phyloP scores from a whole-genome alignment of 2,797 vertebrate genomes.

The Sebastes oblongus region DNA sequence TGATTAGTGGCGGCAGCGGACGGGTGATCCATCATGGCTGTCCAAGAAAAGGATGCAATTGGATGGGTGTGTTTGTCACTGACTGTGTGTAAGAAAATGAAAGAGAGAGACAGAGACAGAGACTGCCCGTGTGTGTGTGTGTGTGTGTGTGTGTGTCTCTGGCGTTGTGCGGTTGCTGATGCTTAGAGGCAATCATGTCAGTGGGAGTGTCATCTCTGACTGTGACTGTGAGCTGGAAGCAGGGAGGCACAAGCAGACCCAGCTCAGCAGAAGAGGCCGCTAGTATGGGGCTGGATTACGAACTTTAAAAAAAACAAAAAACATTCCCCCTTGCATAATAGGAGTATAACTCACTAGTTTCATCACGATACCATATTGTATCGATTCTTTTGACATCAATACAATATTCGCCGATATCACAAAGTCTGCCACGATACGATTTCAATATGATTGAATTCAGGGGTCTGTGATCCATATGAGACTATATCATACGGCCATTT shows the following conservation, averaged over 20 bases:
- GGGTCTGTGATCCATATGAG: too few relatives aligned
- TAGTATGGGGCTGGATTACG: conserved; percentile 72
- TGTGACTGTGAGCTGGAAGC: conserved; percentile 83
- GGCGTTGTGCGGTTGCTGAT: conserved; percentile 66
- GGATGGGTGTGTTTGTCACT: conserved; percentile 84
- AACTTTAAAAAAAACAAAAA: not conserved
- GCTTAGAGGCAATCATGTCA: conserved; percentile 96
- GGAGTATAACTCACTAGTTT: too few relatives aligned
- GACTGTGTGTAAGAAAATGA: conserved; percentile 33
- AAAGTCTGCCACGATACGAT: too few relatives aligned
- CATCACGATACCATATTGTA: too few relatives aligned
- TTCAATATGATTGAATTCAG: too few relatives aligned
- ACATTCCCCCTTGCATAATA: not conserved
- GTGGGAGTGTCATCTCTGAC: conserved; percentile 87
- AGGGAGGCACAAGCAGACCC: conserved; percentile 81
- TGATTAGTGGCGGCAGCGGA: conserved; percentile 81
- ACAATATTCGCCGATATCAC: too few relatives aligned
- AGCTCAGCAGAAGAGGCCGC: conserved; percentile 35
- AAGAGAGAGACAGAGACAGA: not conserved
- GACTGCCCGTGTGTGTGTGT: conserved; percentile 10
- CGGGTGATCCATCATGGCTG: conserved; percentile 94
- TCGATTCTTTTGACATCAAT: too few relatives aligned
- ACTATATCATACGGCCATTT: too few relatives aligned
- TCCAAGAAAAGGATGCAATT: conserved; percentile 82
- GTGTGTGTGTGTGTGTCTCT: conserved; percentile 20